These are phyloP conservation scores for Neoitamus cyanurus DNA, from an alignment of 2,888 invertebrate species.

Conservation along the genomic window DNA sequence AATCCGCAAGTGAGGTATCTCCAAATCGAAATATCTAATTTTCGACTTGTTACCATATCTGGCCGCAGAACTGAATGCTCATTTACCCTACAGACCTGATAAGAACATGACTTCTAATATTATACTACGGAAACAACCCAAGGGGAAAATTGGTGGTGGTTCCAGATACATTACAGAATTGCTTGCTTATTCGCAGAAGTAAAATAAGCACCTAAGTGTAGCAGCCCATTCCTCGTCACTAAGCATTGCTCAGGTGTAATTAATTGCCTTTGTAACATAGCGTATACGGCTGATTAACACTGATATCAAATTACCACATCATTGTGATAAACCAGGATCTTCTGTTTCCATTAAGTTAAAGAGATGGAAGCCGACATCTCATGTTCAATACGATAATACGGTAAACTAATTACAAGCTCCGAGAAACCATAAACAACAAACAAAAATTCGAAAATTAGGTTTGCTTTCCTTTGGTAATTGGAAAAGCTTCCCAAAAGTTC, in stretches of 20 bases:
- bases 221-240: background rate
- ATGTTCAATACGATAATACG: background rate
- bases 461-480: background rate
- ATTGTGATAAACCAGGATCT: background rate
- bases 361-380: background rate
- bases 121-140: background rate
- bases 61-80: background rate
- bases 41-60: background rate
- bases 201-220: background rate
- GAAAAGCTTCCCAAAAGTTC: background rate
- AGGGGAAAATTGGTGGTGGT: background rate
- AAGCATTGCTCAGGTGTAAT: constrained; percentile 16
- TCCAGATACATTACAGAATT: background rate
- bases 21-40: background rate
- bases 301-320: background rate
- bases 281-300: constrained; percentile 10
- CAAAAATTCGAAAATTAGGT: background rate
- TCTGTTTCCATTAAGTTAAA: background rate
- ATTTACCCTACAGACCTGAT: background rate
- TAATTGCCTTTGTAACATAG: constrained; percentile 11
- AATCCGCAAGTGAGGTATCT: background rate
- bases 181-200: background rate
- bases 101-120: background rate
- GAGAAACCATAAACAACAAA: background rate
- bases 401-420: background rate